Conservation (phyloP, 2,888 invertebrate genomes). For the Cylindroiulus punctatus region DNA sequence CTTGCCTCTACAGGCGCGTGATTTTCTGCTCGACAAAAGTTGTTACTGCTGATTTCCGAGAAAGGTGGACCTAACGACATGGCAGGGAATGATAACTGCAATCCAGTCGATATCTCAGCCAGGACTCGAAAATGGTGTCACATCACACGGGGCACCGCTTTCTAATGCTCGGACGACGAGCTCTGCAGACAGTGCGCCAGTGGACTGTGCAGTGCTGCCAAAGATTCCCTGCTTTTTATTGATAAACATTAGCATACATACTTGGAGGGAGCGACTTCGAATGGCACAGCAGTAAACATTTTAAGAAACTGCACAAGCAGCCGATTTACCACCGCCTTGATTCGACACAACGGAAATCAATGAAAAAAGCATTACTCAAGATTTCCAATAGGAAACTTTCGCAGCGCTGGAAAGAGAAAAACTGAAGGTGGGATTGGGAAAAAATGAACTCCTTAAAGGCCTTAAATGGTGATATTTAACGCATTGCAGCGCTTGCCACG, state of each 20-base stretch:
- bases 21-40: constrained; percentile 13
- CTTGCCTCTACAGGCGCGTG: not conserved
- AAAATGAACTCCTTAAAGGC: not conserved
- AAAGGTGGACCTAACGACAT: constrained; percentile 32
- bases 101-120: constrained; percentile 2
- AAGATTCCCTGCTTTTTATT: not conserved
- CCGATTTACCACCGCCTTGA: not conserved
- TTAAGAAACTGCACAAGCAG: constrained; percentile 8
- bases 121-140: not conserved
- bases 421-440: not conserved
- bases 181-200: not conserved
- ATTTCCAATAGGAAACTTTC: constrained; percentile 10
- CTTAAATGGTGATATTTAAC: not conserved
- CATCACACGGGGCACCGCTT: constrained; percentile 10
- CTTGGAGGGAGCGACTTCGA: not conserved
- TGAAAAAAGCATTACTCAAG: constrained; percentile 32
- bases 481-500: not conserved
- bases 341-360: constrained; percentile 24
- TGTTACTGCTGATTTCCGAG: constrained; percentile 26
- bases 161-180: not conserved
- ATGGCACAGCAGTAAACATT: constrained; percentile 32
- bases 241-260: constrained; percentile 26
- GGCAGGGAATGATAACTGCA: not conserved
- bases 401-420: not conserved
- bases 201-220: not conserved